Percentiles rank a stretch among this genome's conserved stretches.
These are phyloP conservation scores for Onychomys arenicola DNA, from an alignment of 2,797 vertebrate species.

Conservation along the genomic window DNA sequence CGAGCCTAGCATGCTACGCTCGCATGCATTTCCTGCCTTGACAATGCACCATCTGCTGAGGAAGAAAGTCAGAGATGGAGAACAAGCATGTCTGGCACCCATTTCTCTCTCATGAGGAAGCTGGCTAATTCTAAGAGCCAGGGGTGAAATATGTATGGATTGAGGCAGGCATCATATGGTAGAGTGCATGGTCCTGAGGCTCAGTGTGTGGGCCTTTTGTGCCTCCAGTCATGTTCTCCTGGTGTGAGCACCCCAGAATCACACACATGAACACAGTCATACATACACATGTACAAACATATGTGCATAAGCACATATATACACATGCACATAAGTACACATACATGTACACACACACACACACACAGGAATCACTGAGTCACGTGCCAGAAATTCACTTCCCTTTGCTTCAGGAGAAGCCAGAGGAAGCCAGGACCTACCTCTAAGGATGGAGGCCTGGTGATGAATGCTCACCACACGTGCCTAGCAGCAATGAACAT, in stretches of 20 bases:
- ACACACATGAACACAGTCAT: neutral
- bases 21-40: neutral
- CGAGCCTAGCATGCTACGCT: neutral
- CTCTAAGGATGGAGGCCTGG: neutral
- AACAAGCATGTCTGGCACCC: neutral
- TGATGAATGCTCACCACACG: rapidly evolving
- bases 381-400: neutral
- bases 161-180: neutral
- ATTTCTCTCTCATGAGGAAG: neutral
- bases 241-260: neutral
- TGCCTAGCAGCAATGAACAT: neutral
- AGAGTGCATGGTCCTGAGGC: neutral
- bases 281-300: neutral
- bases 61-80: neutral
- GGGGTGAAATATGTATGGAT: neutral
- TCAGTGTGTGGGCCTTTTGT: neutral
- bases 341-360: neutral
- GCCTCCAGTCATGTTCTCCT: neutral
- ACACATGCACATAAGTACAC: neutral
- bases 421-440: neutral
- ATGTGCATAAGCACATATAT: neutral
- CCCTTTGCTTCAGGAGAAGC: neutral
- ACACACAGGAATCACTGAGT: neutral
- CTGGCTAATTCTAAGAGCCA: neutral
- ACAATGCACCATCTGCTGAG: neutral